Percentiles rank a stretch among this genome's conserved stretches.
phyloP scores from a whole-genome alignment of 2,888 invertebrate species.

The Callimorpha dominula region DNA sequence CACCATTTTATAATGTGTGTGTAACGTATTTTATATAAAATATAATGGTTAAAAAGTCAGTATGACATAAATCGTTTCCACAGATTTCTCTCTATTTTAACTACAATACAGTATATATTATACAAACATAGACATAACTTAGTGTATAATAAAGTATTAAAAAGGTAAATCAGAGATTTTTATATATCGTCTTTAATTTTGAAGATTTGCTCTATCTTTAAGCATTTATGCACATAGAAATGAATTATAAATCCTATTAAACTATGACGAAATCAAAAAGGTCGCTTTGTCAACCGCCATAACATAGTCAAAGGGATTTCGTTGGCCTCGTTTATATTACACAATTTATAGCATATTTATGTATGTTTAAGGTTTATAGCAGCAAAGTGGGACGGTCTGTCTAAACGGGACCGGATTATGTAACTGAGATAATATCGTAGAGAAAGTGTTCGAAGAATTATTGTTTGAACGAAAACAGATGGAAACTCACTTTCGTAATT shows the following conservation, averaged over 20 bases:
- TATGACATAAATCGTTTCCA: too few relatives aligned
- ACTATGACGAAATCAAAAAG: constrained; percentile 18
- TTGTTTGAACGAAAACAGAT: constrained; percentile 42
- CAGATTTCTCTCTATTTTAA: too few relatives aligned
- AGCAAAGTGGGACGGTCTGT: constrained; percentile 37
- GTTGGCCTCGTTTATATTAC: constrained; percentile 25
- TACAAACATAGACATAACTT: too few relatives aligned
- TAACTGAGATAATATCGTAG: constrained; percentile 41
- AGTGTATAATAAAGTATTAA: too few relatives aligned
- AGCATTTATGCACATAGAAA: neutral
- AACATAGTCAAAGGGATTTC: constrained; percentile 21
- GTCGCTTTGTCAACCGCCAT: constrained; percentile 20
- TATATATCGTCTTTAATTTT: neutral
- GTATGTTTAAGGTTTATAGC: constrained; percentile 34
- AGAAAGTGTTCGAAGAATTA: constrained; percentile 48
- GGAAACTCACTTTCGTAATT: constrained; percentile 39
- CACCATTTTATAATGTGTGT: neutral
- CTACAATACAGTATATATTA: too few relatives aligned
- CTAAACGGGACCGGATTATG: constrained; percentile 44
- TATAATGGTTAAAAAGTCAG: too few relatives aligned
- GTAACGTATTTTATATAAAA: too few relatives aligned
- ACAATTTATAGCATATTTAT: constrained; percentile 34
- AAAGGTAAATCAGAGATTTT: too few relatives aligned
- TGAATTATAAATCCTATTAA: constrained; percentile 8
- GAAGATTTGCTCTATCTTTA: neutral